Evolutionary conservation across 2,113 vertebrate species (phyloP).

Genomic region (Amphilophus citrinellus): DNA sequence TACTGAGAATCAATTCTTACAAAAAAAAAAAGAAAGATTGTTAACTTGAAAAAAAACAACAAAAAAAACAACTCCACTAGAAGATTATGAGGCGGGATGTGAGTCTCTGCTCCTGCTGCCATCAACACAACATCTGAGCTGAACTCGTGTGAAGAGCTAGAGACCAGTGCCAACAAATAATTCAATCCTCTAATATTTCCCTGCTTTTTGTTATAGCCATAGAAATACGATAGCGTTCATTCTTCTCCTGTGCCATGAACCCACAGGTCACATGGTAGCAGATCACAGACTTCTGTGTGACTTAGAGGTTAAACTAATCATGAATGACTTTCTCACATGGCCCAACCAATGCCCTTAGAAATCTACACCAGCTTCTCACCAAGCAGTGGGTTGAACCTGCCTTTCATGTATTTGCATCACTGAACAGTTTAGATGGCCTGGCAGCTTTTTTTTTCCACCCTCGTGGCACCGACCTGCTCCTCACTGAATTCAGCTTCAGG

Average conservation of each 20-base stretch:
- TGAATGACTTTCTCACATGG: slow-evolving; percentile 69
- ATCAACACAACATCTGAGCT: slow-evolving; percentile 50
- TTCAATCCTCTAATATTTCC: slow-evolving; percentile 77
- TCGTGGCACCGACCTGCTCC: background rate
- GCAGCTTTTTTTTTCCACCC: background rate
- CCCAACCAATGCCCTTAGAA: slow-evolving; percentile 48
- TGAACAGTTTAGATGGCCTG: background rate
- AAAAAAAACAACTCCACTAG: background rate
- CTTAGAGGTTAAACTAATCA: slow-evolving; percentile 80
- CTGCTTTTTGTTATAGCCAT: slow-evolving; percentile 71
- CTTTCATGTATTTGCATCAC: slow-evolving; percentile 25
- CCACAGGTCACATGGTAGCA: slow-evolving; percentile 76
- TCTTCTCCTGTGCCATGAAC: slow-evolving; percentile 67
- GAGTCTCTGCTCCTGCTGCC: slow-evolving; percentile 50
- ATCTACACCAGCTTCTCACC: slow-evolving; percentile 61
- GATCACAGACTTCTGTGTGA: slow-evolving; percentile 73
- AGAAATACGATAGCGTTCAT: slow-evolving; percentile 80
- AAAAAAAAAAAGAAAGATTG: background rate
- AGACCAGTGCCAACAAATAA: slow-evolving; percentile 66
- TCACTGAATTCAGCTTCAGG: background rate
- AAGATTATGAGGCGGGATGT: background rate
- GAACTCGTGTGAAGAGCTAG: slow-evolving; percentile 33
- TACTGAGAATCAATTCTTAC: background rate
- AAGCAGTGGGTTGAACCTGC: slow-evolving; percentile 55
- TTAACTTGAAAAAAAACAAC: fast-evolving